Conservation (phyloP, 2,113 vertebrate genomes). For the Mormyrus iriodes region DNA sequence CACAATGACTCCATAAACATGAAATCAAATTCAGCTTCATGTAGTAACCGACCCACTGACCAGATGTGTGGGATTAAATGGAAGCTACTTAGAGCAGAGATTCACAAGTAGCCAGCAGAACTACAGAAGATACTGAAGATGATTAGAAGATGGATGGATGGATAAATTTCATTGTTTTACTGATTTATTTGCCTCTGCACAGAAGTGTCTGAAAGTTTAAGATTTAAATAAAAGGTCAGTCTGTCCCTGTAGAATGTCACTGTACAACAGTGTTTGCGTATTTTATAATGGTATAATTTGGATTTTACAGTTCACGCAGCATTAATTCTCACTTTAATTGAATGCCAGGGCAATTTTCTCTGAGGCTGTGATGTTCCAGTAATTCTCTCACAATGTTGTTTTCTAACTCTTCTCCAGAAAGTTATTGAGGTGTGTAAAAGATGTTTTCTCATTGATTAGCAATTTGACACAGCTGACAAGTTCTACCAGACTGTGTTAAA, state of each 20-base stretch:
- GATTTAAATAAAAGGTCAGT: conserved; percentile 14
- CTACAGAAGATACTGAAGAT: not conserved
- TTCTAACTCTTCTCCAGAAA: conserved; percentile 23
- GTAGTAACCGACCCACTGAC: not conserved
- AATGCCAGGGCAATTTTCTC: conserved; percentile 30
- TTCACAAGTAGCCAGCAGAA: not conserved
- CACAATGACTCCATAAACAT: not conserved
- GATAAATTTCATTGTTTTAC: not conserved
- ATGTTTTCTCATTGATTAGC: conserved; percentile 27
- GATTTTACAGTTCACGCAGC: conserved; percentile 26
- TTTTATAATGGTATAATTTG: conserved; percentile 21
- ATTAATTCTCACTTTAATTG: conserved; percentile 28
- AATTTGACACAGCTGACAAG: conserved; percentile 23
- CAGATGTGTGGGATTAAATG: not conserved
- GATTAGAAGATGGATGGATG: not conserved
- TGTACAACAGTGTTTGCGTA: conserved; percentile 18
- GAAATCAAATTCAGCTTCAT: not conserved
- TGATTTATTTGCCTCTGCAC: not conserved
- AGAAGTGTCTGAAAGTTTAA: not conserved
- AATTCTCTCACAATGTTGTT: conserved; percentile 27
- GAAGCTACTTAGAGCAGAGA: not conserved
- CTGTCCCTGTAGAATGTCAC: not conserved
- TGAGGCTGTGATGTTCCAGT: conserved; percentile 21
- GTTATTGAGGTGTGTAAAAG: conserved; percentile 18
- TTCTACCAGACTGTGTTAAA: conserved; percentile 17